phyloP scores from a whole-genome alignment of 37 sponge, comb jelly and placozoan species.

The Cliona cf. orientalis region DNA sequence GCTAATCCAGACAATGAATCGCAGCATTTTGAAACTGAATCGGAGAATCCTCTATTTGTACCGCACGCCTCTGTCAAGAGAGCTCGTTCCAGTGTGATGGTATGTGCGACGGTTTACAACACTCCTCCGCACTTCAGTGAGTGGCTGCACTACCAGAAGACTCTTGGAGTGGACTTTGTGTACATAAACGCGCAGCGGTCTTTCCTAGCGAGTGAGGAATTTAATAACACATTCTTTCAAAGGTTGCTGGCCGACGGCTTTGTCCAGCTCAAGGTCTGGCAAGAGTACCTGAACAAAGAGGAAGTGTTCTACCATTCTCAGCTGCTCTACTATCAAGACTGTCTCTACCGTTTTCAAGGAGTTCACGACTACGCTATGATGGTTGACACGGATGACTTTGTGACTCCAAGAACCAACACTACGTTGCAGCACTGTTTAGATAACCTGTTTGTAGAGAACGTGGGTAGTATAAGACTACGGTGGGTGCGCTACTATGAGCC shows the following conservation, averaged over 20 bases:
- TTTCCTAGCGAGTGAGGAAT: neutral
- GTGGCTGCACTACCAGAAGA: slow-evolving; percentile 11
- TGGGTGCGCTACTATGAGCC: neutral
- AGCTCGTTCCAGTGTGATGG: neutral
- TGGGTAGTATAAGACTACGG: neutral
- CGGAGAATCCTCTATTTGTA: too few species aligned
- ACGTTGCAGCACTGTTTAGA: neutral
- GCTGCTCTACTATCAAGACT: neutral
- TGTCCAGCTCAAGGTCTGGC: neutral
- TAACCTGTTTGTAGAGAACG: neutral
- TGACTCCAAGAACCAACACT: neutral
- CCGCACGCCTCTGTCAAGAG: too few species aligned
- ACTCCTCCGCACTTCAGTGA: neutral
- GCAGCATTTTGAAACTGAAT: too few species aligned
- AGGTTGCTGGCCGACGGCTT: neutral
- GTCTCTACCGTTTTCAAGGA: neutral
- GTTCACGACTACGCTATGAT: neutral
- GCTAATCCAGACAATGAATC: too few species aligned
- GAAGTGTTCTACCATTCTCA: slow-evolving; percentile 1
- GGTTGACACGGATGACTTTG: slow-evolving; percentile 7
- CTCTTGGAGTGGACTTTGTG: slow-evolving; percentile 1
- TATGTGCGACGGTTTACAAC: neutral
- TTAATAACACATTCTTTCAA: neutral
- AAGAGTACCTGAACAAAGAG: neutral
- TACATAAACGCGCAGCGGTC: slow-evolving; percentile 4